Base-by-base conservation (phyloP, 1,140 invertebrate species). In the Nylanderia fulva region DNA sequence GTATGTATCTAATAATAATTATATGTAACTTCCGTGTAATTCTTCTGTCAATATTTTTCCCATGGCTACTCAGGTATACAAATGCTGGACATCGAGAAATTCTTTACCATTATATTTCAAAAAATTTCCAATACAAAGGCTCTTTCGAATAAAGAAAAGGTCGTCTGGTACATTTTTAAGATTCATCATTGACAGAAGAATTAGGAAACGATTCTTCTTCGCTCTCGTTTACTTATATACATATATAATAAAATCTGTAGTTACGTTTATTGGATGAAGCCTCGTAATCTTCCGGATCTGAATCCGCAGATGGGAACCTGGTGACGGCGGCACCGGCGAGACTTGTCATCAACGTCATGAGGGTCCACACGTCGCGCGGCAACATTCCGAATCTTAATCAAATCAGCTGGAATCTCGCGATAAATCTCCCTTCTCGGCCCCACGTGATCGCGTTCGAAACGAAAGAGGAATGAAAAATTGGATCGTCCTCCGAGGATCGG, bases 281-380 rank as follows among this genome's bases (percentile, higher is more conserved):
- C 64, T 94, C 94, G 82, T 94, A 94, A 85, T 94, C 94, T 21
- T 86, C 89, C 9, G 91, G 82, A 72, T 94, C 94, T n/a, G 93
- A 86, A 86, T 93, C 92, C 64, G 93, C 88, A 6, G 92, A 91
- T 11, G 92, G 89, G 84, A 91, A 86, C 77, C 42, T 75, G 48
- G n/a, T 8, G 74, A 75, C 85, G 69, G 76, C 84, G 63, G 89
- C 88, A 60, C 88, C 88, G 75, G 60, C 76, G 24, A 93, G 86
- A 52, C 88, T 86, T 15, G 79, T 85, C 85, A 91, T 86, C 42
- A 94, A 71, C 71, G 89, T 92, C 68, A 87, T 92, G 52, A 93
- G 79, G 56, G 84, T 86, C 71, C 92, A 87, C 24, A 92, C 79
- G 84, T 93, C 90, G 84, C 91, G 69, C 48, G 90, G 84, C 85